Evolutionary conservation across 2,888 invertebrate genomes (phyloP), one percentile per base, ranked within the genome.

Genomic region (Aleiodes testaceus): DNA sequence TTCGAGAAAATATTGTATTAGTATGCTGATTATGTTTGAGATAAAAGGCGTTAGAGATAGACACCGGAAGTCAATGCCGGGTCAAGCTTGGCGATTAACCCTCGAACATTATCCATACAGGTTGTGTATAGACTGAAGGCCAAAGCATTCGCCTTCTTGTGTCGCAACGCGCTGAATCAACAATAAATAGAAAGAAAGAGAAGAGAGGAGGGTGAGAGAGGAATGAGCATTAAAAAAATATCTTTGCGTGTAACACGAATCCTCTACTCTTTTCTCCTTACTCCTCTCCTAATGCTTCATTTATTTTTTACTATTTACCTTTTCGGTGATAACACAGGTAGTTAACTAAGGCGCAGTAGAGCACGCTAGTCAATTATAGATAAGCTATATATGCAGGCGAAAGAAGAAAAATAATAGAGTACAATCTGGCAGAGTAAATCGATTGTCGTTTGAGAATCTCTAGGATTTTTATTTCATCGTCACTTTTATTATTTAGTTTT

Each of bases 21-120:
- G 63, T 63, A 63, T 63, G 45, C 45, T 44, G 22, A 45, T 12
- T n/a, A 26, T 47, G 63, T 26, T 9, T 22, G 22, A 63, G 63
- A 45, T 45, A 63, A 45, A 16, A n/a, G 30, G 45, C 47, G 12
- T 45, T 47, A 22, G n/a, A 65, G 53, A 66, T 20, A 45, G 67
- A 42, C 53, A 26, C 55, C 67, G 67, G 67, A 67, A 67, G 67
- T 67, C 18, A 66, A 52, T 53, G 36, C 44, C 50, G 36, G 65
- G 50, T 65, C 65, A 50, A 36, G 44, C 49, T 5, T 65, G 36
- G 50, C 36, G 65, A 65, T 65, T 65, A 50, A 65, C 50, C 65
- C 50, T 65, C 18, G 49, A 30, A 49, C 66, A 66, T 53, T 66
- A 18, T 50, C 22, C 14, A 66, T 66, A 26, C 26, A 53, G 20